Percentiles rank a stretch among this genome's conserved stretches.
These are phyloP conservation scores for Pteria penguin DNA, from an alignment of 2,888 invertebrate species.

Conservation along the genomic window DNA sequence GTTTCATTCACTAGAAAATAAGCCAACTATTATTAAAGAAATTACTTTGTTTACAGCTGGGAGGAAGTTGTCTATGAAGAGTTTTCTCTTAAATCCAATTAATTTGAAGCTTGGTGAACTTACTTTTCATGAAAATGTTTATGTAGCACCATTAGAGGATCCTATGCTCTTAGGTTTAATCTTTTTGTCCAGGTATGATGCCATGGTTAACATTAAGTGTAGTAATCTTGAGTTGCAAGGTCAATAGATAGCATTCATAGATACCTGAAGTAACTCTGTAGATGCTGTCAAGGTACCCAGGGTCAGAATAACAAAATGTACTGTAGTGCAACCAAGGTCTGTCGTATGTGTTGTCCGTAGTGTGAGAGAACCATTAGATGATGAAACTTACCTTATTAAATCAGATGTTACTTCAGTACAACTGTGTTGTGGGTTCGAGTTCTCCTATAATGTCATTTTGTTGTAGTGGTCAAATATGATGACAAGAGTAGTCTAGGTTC, in stretches of 20 bases:
- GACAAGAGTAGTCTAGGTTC: no score
- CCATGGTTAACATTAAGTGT: not conserved
- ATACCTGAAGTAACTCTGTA: not conserved
- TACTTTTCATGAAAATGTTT: not conserved
- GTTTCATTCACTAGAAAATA: not conserved
- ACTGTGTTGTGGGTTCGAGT: not conserved
- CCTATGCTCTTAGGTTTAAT: not conserved
- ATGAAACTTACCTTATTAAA: not conserved
- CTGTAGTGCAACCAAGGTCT: not conserved
- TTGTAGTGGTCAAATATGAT: not conserved
- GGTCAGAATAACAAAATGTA: not conserved
- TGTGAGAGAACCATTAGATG: not conserved
- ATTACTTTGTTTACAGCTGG: not conserved
- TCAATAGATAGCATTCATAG: not conserved
- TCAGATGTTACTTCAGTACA: constrained; percentile 2
- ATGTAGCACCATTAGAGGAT: constrained; percentile 1
- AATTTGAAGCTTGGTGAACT: not conserved
- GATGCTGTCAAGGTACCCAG: not conserved
- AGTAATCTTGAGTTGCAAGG: not conserved
- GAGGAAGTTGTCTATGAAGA: not conserved
- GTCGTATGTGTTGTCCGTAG: not conserved
- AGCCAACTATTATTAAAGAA: not conserved
- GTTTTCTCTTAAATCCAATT: not conserved
- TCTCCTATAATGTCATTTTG: constrained; percentile 1
- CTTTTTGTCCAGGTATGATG: not conserved